Evolutionary conservation across 2,797 vertebrate genomes (phyloP).

Genomic region (Lepus townsendii): DNA sequence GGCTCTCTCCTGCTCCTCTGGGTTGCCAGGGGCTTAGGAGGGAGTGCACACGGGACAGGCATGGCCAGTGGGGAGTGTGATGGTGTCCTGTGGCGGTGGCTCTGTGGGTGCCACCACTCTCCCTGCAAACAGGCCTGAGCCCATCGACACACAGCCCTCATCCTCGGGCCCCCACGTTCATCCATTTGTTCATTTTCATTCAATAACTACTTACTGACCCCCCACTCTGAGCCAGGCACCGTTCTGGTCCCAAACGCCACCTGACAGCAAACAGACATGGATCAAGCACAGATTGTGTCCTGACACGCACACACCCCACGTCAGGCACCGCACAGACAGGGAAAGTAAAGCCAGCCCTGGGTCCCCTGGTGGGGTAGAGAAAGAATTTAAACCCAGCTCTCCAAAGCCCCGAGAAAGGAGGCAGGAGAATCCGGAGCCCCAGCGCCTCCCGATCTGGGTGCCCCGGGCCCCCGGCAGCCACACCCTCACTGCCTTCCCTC

Average conservation of each 20-base stretch:
- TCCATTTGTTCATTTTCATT: background rate
- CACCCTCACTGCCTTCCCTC: accelerated
- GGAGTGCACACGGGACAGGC: too few species aligned
- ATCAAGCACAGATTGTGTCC: background rate
- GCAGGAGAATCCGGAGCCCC: background rate
- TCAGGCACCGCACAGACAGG: background rate
- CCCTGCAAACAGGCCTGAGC: background rate
- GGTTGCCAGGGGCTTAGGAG: background rate
- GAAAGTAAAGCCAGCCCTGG: background rate
- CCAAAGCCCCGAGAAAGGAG: background rate
- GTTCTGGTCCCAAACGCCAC: background rate
- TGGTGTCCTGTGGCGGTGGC: too few species aligned
- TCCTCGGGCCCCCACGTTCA: background rate
- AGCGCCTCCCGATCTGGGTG: background rate
- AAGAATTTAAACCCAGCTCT: background rate
- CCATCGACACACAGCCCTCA: background rate
- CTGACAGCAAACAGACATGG: background rate
- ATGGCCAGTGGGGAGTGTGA: too few species aligned
- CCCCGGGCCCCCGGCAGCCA: background rate
- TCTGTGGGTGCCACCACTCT: background rate
- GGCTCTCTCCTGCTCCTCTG: background rate
- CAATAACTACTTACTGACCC: background rate
- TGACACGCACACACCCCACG: accelerated
- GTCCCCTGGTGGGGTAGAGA: background rate
- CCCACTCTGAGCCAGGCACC: background rate